Conservation (phyloP, 2,888 invertebrate genomes). For the Plutella xylostella region DNA sequence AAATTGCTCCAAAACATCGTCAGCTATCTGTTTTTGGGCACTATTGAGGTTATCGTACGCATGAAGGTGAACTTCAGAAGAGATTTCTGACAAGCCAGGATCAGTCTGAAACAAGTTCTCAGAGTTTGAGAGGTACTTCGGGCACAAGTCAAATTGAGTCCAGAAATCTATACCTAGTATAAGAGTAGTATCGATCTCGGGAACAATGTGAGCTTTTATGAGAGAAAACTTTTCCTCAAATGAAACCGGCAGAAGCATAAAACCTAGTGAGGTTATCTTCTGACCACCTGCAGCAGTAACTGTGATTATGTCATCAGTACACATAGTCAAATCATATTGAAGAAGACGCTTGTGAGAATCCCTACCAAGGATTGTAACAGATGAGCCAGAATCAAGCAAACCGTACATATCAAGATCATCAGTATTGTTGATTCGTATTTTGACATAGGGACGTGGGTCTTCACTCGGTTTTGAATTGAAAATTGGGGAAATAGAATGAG, state of each 20-base stretch:
- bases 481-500: not conserved
- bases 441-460: not conserved
- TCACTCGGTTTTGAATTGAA: not conserved
- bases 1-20: constrained; percentile 13
- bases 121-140: constrained; percentile 5
- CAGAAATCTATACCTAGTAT: constrained; percentile 20
- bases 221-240: constrained; percentile 13
- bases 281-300: constrained; percentile 12
- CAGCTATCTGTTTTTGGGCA: constrained; percentile 8
- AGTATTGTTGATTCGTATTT: not conserved
- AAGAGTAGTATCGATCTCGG: constrained; percentile 9
- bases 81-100: not conserved
- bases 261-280: constrained; percentile 5
- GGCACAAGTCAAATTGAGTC: constrained; percentile 13
- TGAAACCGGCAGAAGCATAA: constrained; percentile 10
- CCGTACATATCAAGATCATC: not conserved
- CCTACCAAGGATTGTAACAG: not conserved
- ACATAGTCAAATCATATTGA: not conserved
- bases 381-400: not conserved
- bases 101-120: not conserved
- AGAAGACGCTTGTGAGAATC: not conserved
- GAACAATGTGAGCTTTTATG: constrained; percentile 15
- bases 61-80: not conserved
- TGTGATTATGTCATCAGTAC: not conserved
- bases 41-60: constrained; percentile 7